A percentile compares a stretch with the other conserved stretches of the same genome.
These are phyloP conservation scores for Symphodus melops DNA, from an alignment of 2,113 vertebrate species.

Conservation along the genomic window DNA sequence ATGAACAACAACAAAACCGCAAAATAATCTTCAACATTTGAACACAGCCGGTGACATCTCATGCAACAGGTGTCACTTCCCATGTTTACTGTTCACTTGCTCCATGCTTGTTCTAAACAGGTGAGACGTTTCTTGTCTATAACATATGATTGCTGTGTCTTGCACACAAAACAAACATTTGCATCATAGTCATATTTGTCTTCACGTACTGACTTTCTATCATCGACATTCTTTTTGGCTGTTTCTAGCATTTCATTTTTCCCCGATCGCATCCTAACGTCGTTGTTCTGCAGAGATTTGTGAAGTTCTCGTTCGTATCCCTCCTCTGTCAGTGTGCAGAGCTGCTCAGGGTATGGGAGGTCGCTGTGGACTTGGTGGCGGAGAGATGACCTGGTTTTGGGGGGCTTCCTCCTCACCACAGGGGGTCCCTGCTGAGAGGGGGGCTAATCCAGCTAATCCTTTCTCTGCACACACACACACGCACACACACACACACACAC, in stretches of 20 bases:
- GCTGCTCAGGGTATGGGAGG: constrained; percentile 59
- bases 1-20: too few species aligned
- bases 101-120: background rate
- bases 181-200: background rate
- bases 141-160: background rate
- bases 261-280: background rate
- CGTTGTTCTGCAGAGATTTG: background rate
- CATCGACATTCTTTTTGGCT: background rate
- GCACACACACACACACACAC: constrained; percentile 58
- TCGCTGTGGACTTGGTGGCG: constrained; percentile 57
- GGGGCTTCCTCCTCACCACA: constrained; percentile 77
- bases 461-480: constrained; percentile 65
- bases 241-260: background rate
- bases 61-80: constrained; percentile 3
- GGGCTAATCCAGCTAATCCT: constrained; percentile 85
- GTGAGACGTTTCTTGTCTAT: background rate
- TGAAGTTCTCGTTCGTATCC: background rate
- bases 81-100: background rate
- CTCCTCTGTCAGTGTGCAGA: background rate
- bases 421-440: constrained; percentile 77
- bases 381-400: constrained; percentile 74
- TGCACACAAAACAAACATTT: background rate
- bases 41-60: background rate
- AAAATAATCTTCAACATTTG: background rate
- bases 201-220: background rate